Evolutionary conservation across 2,113 vertebrate species (phyloP), one percentile per base, ranked within the genome.

Genomic region (Elephantulus edwardii): DNA sequence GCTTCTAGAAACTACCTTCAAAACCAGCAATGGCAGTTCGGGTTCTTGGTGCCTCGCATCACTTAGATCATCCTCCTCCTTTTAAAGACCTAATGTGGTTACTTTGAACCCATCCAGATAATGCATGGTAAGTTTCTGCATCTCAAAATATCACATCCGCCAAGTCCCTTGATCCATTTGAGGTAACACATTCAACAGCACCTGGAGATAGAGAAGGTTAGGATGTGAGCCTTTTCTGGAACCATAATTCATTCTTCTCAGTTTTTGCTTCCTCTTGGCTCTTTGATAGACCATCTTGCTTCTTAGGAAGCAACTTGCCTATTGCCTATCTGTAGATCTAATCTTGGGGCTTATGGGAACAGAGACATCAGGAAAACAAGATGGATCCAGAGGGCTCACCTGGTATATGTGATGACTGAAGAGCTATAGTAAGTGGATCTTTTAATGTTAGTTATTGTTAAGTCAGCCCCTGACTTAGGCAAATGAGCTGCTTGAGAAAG

Each of bases 21-120:
- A 44, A 76, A 68, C 14, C 60, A 46, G 11, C n/a, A 24, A 2
- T 4, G 17, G 76, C 6, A 17, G 30, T 11, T 11, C 20, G 62
- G 66, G 20, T 44, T 19, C 35, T 24, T 54, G 50, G 12, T 1
- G 0, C 4, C 2, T 2, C 1, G 13, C 3, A 9, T 58, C 72
- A n/a, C 6, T 1, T 44, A 19, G 48, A 2, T 24, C 66, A n/a
- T 50, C 52, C 9, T 13, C 11, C 33, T 4, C 35, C 28, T n/a
- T 58, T 54, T 56, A 26, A 66, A 40, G 44, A 48, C 8, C 30
- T 28, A 35, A 50, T 14, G 16, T 17, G n/a, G 33, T 64, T 40
- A 22, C 35, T 20, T 0, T 2, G 1, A 20, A 20, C 14, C 48
- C 54, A 17, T 10, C 42, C 4, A 0, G 64, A 8, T 38, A 4